Base-by-base conservation (phyloP, 1,140 invertebrate genomes). In the Rhyacophila brunnea region DNA sequence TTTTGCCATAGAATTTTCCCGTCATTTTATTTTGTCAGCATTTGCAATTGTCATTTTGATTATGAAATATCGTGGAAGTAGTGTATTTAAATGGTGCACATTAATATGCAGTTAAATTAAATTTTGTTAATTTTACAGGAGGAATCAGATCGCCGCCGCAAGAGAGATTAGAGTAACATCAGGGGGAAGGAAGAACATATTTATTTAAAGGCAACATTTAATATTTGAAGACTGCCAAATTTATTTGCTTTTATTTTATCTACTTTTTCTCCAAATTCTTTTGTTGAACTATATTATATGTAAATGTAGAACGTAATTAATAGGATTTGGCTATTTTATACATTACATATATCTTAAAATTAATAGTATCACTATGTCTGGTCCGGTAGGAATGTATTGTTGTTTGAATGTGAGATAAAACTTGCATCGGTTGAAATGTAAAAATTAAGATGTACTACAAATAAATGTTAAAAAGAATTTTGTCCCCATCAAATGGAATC, bases 131-230 rank as follows among this genome's bases (percentile, higher is more conserved):
- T 32, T 45, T 74, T 74, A 23, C 68, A 79, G 77, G 77, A 79
- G 61, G 74, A 79, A 63, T 69, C 76, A 54, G 70, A 77, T 49
- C 74, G 73, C 65, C 75, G 77, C 66, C 74, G 74, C 67, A 77
- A 72, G 66, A 71, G 74, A 67, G 72, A 77, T 40, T 78, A 75
- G 70, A 67, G 11, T 50, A 23, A n/a, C 36, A 38, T 40, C 18
- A 18, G 18, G 34, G 28, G 36, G 49, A 13, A 38, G 47, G n/a
- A 54, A 42, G 10, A 59, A 40, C 10, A 23, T 53, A 53, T 53
- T 50, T 36, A 47, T 61, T 61, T 58, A 50, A 63, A 40, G 52
- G 56, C 42, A 52, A 63, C 43, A 42, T 56, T 58, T 36, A 55
- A 58, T 55, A 58, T 49, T 54, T 63, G 28, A 45, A 63, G 61